These are phyloP conservation scores for Pithys albifrons DNA, from an alignment of 2,113 vertebrate genomes.

Conservation along the genomic window DNA sequence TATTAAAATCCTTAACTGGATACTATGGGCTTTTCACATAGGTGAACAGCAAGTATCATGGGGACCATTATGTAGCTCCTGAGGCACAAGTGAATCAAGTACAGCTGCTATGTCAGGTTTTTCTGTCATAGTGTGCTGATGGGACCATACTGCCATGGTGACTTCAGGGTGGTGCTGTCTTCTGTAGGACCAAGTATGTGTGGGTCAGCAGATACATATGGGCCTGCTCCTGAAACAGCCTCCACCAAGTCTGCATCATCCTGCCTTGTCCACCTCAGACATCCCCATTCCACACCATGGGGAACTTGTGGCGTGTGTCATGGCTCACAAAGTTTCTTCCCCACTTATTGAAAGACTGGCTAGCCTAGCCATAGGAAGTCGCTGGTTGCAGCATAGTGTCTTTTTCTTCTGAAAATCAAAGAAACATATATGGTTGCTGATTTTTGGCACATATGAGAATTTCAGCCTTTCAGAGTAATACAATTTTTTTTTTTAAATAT, in stretches of 20 bases:
- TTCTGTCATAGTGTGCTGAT: not conserved
- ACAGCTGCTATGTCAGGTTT: not conserved
- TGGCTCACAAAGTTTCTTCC: rapidly evolving
- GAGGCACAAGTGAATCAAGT: not conserved
- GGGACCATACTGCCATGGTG: rapidly evolving
- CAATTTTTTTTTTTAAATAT: not conserved
- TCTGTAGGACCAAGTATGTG: not conserved
- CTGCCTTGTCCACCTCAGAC: not conserved
- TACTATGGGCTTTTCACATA: not conserved
- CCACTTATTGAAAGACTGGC: not conserved
- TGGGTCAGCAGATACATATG: not conserved
- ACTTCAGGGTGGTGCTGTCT: not conserved
- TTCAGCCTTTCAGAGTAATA: not conserved
- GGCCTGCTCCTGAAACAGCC: not conserved
- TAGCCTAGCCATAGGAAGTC: not conserved
- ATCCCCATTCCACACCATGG: not conserved
- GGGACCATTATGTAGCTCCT: not conserved
- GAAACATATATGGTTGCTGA: not conserved
- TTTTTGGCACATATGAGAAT: not conserved
- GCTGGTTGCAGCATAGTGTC: not conserved
- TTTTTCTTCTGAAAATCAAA: not conserved
- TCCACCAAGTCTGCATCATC: not conserved
- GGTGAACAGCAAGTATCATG: not conserved
- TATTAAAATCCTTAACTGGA: not conserved
- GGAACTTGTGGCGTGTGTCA: not conserved